Evolutionary conservation across 2,113 vertebrate species (phyloP).

Genomic region (Perognathus longimembris): DNA sequence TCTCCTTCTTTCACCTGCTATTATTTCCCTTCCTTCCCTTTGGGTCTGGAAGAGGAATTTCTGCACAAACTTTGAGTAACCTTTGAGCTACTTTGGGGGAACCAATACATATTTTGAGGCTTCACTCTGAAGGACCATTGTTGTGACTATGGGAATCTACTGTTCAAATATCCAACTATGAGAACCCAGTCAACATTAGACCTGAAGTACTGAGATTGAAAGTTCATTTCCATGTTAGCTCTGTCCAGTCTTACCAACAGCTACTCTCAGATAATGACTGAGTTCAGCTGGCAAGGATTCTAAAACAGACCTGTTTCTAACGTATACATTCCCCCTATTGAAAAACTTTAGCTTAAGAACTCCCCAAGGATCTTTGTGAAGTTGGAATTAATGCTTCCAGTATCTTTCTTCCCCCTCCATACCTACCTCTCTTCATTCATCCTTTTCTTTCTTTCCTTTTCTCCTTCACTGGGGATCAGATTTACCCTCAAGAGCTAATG

Average conservation of each 20-base stretch:
- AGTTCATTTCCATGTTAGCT: neutral
- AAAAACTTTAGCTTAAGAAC: neutral
- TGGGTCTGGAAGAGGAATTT: conserved; percentile 22
- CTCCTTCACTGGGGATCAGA: neutral
- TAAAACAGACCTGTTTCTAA: neutral
- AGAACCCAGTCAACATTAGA: neutral
- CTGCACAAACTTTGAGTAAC: neutral
- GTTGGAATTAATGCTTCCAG: neutral
- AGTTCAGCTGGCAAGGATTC: neutral
- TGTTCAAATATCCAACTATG: neutral
- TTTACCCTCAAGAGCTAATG: neutral
- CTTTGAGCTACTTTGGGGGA: neutral
- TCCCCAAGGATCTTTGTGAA: neutral
- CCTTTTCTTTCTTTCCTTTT: neutral
- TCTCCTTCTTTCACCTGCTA: neutral
- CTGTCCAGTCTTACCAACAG: neutral
- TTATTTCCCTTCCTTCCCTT: conserved; percentile 40
- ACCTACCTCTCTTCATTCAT: neutral
- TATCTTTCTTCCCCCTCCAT: no score
- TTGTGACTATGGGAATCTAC: neutral
- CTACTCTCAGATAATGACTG: neutral
- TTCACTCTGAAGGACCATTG: neutral
- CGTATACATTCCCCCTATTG: neutral
- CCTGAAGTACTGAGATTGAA: neutral
- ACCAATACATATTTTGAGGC: neutral